Evolutionary conservation across 2,888 invertebrate genomes (phyloP).

Genomic region (Tinea semifulvella): DNA sequence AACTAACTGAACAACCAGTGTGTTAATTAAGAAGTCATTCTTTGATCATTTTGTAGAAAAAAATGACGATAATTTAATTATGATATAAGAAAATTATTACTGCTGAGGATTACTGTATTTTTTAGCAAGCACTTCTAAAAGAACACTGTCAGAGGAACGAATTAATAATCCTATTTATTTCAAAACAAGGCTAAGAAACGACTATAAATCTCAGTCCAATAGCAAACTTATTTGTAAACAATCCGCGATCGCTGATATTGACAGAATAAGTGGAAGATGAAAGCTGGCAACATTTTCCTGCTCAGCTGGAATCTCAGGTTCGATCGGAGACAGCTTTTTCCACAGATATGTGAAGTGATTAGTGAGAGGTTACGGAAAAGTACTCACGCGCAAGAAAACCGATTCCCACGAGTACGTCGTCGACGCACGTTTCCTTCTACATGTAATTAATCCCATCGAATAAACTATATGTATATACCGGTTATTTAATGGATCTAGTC

Average conservation of each 20-base stretch:
- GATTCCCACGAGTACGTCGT: conserved; percentile 50
- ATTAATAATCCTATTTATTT: too few species aligned
- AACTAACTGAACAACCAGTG: not conserved
- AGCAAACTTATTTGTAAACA: too few species aligned
- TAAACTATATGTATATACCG: conserved; percentile 4
- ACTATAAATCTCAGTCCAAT: too few species aligned
- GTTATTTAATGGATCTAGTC: conserved; percentile 6
- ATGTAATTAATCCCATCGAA: conserved; percentile 29
- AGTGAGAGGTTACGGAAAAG: conserved; percentile 31
- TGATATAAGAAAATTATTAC: too few species aligned
- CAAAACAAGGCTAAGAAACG: too few species aligned
- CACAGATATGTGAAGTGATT: conserved; percentile 30
- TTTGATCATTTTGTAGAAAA: too few species aligned
- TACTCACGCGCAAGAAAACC: conserved; percentile 48
- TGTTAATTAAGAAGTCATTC: not conserved
- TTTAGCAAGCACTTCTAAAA: too few species aligned
- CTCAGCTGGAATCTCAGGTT: conserved; percentile 1
- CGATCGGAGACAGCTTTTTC: conserved; percentile 37
- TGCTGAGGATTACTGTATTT: too few species aligned
- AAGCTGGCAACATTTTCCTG: conserved; percentile 1
- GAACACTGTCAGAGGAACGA: too few species aligned
- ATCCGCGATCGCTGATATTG: too few species aligned
- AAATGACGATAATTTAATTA: too few species aligned
- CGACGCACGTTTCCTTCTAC: conserved; percentile 32
- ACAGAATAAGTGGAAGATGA: too few species aligned